Conservation (phyloP, 2,888 invertebrate species). For the Helobdella robusta region DNA sequence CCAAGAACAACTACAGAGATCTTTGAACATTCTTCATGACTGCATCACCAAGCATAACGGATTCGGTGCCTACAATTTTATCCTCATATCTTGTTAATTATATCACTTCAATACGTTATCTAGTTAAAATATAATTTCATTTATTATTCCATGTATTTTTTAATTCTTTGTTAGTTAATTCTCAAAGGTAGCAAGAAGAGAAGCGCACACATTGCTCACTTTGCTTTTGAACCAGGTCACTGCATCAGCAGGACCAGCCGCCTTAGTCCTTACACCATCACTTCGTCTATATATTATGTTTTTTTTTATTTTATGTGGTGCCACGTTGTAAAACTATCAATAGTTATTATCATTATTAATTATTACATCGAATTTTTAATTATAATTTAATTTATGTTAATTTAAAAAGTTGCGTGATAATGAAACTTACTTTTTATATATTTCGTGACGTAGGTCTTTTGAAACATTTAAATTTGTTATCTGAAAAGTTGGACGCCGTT, state of each 20-base stretch:
- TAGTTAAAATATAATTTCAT: not conserved
- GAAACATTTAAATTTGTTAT: not conserved
- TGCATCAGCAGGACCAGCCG: too few species aligned
- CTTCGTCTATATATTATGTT: not conserved
- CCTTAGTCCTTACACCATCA: too few species aligned
- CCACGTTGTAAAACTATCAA: not conserved
- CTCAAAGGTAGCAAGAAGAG: too few species aligned
- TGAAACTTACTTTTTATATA: too few species aligned
- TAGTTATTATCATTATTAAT: not conserved
- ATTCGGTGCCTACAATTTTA: too few species aligned
- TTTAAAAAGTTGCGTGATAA: too few species aligned
- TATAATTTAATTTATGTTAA: not conserved
- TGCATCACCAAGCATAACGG: not conserved
- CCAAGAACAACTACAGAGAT: not conserved
- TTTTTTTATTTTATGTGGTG: not conserved
- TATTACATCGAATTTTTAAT: not conserved
- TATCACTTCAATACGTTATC: not conserved
- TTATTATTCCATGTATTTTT: too few species aligned
- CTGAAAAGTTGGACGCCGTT: not conserved
- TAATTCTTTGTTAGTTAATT: too few species aligned
- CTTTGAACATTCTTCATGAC: constrained; percentile 1
- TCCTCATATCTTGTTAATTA: not conserved
- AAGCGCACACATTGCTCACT: not conserved
- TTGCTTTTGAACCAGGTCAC: not conserved
- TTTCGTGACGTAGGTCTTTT: too few species aligned